These are phyloP conservation scores for Caenorhabditis sp. DNA, from an alignment of 2,888 invertebrate genomes.

Conservation along the genomic window DNA sequence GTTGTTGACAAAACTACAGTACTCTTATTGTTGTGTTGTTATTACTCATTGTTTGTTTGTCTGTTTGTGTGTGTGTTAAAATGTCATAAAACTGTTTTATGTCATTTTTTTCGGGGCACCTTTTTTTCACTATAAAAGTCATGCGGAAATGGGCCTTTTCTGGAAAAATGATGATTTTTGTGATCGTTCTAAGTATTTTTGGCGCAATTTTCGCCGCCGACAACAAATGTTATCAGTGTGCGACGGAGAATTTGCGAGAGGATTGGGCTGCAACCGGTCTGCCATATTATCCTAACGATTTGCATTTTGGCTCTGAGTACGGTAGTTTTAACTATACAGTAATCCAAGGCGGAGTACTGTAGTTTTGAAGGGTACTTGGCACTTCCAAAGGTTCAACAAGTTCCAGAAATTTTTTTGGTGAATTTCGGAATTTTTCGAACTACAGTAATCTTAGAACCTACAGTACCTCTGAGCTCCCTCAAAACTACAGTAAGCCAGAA, in stretches of 20 bases:
- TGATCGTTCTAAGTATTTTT: too few species aligned
- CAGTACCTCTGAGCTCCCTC: too few species aligned
- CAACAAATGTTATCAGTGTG: conserved; percentile 28
- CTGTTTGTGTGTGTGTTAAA: too few species aligned
- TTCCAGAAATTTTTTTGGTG: too few species aligned
- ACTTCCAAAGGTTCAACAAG: too few species aligned
- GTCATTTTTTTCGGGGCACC: background rate
- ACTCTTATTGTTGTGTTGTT: background rate
- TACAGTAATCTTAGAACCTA: background rate
- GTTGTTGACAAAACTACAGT: background rate
- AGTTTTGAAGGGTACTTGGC: too few species aligned
- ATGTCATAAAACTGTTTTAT: background rate
- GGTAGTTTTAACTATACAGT: background rate
- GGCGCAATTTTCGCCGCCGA: conserved; percentile 2
- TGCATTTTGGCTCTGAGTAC: background rate
- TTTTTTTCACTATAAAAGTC: background rate
- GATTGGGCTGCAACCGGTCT: conserved; percentile 42
- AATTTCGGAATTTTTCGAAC: background rate
- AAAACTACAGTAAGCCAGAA: background rate
- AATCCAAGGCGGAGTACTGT: background rate
- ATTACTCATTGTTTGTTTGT: conserved; percentile 4
- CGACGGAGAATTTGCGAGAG: conserved; percentile 22
- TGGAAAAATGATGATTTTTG: too few species aligned
- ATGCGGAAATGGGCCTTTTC: too few species aligned
- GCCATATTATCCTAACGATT: conserved; percentile 4